Evolutionary conservation across 92 coral and sea anemone species (phyloP).

Genomic region (Pocillopora meandrina): DNA sequence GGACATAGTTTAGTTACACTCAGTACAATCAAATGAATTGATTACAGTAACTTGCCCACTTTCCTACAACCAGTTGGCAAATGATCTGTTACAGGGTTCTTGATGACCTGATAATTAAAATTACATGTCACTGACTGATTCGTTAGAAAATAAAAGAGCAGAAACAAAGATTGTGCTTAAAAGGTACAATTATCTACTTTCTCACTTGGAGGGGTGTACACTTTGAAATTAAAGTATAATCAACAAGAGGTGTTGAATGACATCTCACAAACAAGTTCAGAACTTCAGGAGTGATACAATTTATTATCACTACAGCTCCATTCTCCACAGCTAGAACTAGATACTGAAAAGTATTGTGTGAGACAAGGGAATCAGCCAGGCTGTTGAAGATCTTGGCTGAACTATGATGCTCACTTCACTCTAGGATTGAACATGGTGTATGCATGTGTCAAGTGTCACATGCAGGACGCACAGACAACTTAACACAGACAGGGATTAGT

Average conservation of each 20-base stretch:
- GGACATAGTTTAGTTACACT: too few species aligned
- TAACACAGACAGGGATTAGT: constrained; percentile 40
- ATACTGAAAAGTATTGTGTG: constrained; percentile 1
- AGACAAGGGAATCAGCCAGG: constrained; percentile 49
- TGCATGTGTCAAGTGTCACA: constrained; percentile 61
- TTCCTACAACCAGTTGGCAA: constrained; percentile 93
- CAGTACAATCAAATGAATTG: too few species aligned
- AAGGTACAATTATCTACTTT: too few species aligned
- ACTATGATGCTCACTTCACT: constrained; percentile 54
- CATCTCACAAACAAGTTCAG: not conserved
- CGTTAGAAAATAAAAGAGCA: too few species aligned
- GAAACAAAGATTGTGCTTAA: too few species aligned
- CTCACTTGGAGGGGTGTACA: too few species aligned
- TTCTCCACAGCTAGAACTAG: not conserved
- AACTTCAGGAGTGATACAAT: not conserved
- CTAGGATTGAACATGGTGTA: constrained; percentile 50
- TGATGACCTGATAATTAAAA: constrained; percentile 66
- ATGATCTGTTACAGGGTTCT: constrained; percentile 96
- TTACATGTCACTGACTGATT: not conserved
- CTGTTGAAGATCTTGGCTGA: constrained; percentile 28
- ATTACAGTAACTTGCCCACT: constrained; percentile 61
- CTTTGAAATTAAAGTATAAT: too few species aligned
- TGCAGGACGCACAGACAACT: constrained; percentile 71
- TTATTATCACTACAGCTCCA: not conserved
- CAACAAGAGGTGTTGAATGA: too few species aligned